Evolutionary conservation across 2,888 invertebrate genomes (phyloP).

Genomic region (Cephus sareptanus): DNA sequence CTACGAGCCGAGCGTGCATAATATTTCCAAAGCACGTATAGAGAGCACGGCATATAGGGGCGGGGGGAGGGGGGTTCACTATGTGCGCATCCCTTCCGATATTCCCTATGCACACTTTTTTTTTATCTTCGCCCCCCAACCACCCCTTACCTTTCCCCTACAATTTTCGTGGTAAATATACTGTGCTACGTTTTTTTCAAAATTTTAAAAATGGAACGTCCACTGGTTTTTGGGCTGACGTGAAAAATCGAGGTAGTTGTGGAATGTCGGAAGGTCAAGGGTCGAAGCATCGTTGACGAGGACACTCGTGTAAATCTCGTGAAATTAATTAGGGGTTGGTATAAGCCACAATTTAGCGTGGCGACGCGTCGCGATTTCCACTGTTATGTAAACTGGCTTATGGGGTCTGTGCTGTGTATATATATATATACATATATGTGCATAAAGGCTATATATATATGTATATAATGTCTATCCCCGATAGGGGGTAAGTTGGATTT

Average conservation of each 20-base stretch:
- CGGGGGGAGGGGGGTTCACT: neutral
- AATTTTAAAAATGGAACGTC: neutral
- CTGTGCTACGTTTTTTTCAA: neutral
- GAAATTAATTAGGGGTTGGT: constrained; percentile 15
- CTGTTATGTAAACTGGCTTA: neutral
- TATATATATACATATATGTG: neutral
- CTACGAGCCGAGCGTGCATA: constrained; percentile 20
- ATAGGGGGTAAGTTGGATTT: neutral
- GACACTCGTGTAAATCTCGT: constrained; percentile 6
- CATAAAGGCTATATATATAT: too few species aligned
- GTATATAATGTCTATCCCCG: neutral
- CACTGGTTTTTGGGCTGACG: neutral
- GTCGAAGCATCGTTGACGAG: neutral
- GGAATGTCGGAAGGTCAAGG: neutral
- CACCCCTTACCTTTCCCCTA: neutral
- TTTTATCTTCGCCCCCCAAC: neutral
- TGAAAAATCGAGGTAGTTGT: neutral
- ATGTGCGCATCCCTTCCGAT: neutral
- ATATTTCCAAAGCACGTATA: constrained; percentile 32
- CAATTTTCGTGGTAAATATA: constrained; percentile 9
- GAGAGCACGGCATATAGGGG: neutral
- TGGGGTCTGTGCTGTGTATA: neutral
- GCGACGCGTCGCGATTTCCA: neutral
- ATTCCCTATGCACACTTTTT: constrained; percentile 20
- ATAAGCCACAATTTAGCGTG: neutral